These are phyloP conservation scores for Cacatua alba DNA, from an alignment of 2,113 vertebrate species.

Conservation along the genomic window DNA sequence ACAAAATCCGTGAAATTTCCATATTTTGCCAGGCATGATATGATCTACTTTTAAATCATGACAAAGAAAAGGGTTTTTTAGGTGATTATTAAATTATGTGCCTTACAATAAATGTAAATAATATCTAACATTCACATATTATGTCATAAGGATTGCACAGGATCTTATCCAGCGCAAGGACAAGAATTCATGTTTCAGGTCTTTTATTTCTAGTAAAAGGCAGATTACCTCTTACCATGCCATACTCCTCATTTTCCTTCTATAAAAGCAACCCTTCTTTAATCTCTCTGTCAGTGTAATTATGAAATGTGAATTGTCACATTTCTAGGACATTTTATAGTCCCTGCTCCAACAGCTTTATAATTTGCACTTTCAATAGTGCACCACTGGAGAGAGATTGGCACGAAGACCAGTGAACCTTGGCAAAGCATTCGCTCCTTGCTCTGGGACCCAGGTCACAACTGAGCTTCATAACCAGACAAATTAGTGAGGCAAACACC, in stretches of 20 bases:
- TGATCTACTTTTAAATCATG: not conserved
- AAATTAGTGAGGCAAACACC: not conserved
- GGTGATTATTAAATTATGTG: not conserved
- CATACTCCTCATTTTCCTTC: not conserved
- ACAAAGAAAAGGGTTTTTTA: not conserved
- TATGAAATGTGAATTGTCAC: conserved; percentile 19
- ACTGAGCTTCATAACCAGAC: not conserved
- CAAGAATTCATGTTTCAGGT: not conserved
- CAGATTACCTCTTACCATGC: not conserved
- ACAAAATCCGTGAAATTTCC: not conserved
- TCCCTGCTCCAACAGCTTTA: not conserved
- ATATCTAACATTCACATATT: not conserved
- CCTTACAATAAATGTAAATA: not conserved
- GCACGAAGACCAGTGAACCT: not conserved
- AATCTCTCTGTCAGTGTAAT: conserved; percentile 16
- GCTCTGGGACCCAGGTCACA: not conserved
- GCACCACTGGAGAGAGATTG: not conserved
- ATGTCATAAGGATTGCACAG: not conserved
- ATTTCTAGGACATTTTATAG: not conserved
- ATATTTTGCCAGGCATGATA: not conserved
- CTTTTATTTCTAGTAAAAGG: not conserved
- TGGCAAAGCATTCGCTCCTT: not conserved
- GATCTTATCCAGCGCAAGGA: not conserved
- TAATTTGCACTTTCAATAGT: not conserved
- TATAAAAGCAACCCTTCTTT: not conserved